phyloP scores from a whole-genome alignment of 2,888 invertebrate species.

The Philereme vetulata region DNA sequence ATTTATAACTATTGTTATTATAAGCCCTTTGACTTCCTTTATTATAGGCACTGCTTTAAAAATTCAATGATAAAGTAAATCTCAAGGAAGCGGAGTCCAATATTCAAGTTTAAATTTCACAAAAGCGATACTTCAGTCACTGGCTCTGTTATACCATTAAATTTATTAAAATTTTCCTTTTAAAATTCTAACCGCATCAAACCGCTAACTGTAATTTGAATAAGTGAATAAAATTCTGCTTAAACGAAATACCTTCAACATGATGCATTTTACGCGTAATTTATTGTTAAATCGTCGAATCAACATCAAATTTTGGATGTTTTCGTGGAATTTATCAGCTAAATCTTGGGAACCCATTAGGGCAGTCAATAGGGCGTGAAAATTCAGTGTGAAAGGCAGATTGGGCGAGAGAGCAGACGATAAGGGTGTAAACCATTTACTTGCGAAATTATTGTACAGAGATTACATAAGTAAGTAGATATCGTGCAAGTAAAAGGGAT shows the following conservation, averaged over 20 bases:
- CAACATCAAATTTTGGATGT: constrained; percentile 23
- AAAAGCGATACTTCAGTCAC: constrained; percentile 4
- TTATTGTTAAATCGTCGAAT: constrained; percentile 28
- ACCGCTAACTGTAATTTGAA: constrained; percentile 31
- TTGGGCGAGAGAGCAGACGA: constrained; percentile 44
- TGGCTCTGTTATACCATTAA: constrained; percentile 8
- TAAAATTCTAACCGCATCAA: constrained; percentile 15
- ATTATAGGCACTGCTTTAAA: too few species aligned
- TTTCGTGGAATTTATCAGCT: constrained; percentile 38
- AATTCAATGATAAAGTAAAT: too few species aligned
- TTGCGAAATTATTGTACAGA: constrained; percentile 12
- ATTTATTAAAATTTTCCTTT: constrained; percentile 16
- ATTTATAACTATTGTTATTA: too few species aligned
- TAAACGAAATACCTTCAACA: constrained; percentile 25
- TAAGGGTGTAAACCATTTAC: constrained; percentile 40
- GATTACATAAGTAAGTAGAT: neutral
- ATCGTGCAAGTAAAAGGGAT: too few species aligned
- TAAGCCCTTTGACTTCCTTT: too few species aligned
- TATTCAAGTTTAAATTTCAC: neutral
- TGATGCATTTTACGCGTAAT: constrained; percentile 34
- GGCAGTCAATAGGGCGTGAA: constrained; percentile 52
- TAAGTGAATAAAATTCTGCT: constrained; percentile 37
- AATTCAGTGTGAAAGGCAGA: constrained; percentile 52
- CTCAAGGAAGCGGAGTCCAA: too few species aligned
- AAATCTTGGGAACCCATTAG: constrained; percentile 50